Conservation (phyloP, 2,797 vertebrate genomes). For the Neosalanx taihuensis region DNA sequence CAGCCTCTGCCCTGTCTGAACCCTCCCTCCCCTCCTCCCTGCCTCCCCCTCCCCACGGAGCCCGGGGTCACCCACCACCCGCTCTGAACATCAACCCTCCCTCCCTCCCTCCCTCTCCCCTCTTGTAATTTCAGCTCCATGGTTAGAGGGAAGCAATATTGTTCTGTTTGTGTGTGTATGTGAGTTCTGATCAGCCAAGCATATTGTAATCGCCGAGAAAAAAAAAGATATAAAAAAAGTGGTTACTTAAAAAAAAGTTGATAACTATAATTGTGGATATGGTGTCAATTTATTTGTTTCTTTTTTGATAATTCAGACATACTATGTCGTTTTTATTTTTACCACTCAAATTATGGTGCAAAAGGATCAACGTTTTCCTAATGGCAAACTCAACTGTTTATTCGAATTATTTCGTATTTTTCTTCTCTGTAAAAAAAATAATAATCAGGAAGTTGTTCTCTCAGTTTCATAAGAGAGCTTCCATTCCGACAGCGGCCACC, state of each 20-base stretch:
- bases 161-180: slow-evolving; percentile 39
- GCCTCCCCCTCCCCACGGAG: background rate
- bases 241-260: slow-evolving; percentile 65
- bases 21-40: slow-evolving; percentile 20
- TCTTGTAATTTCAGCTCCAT: slow-evolving; percentile 5
- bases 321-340: slow-evolving; percentile 50
- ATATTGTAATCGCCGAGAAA: slow-evolving; percentile 61
- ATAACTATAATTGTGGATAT: slow-evolving; percentile 67
- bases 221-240: slow-evolving; percentile 64
- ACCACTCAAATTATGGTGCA: slow-evolving; percentile 43
- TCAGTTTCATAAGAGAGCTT: slow-evolving; percentile 51
- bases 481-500: slow-evolving; percentile 64
- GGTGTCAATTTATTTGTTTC: slow-evolving; percentile 57
- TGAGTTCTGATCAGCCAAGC: slow-evolving; percentile 62
- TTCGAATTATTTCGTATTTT: slow-evolving; percentile 11
- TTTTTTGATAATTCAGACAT: slow-evolving; percentile 47
- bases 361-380: slow-evolving; percentile 21
- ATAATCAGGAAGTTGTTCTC: slow-evolving; percentile 56
- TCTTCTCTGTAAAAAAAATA: slow-evolving; percentile 40
- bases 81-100: background rate
- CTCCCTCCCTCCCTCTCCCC: too few relatives aligned
- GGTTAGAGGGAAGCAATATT: slow-evolving; percentile 13
- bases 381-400: slow-evolving; percentile 17
- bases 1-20: slow-evolving; percentile 40
- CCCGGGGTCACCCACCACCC: background rate